These are phyloP conservation scores for Drosophila setifemur DNA, from an alignment of 1,140 invertebrate species.

Conservation along the genomic window DNA sequence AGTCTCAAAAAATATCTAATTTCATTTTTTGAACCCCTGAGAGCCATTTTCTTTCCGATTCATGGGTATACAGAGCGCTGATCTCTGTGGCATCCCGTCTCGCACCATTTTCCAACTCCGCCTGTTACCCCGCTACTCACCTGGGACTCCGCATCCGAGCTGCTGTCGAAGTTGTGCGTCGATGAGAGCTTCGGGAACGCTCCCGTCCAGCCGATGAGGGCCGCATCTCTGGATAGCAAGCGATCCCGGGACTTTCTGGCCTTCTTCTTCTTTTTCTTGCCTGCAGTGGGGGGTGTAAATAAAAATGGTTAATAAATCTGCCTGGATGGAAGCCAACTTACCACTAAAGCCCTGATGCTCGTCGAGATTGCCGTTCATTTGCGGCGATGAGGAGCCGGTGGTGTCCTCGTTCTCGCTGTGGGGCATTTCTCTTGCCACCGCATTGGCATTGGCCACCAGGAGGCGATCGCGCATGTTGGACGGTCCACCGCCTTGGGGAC, in stretches of 20 bases:
- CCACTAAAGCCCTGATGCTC: not conserved
- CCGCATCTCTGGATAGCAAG: conserved; percentile 3
- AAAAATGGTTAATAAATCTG: not conserved
- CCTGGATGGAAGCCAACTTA: not conserved
- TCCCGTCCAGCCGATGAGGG: conserved; percentile 38
- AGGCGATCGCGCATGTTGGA: conserved; percentile 9
- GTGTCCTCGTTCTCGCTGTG: conserved; percentile 1
- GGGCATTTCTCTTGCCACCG: not conserved
- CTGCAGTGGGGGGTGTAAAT: not conserved
- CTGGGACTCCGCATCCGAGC: conserved; percentile 29
- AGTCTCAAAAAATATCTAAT: too few species aligned
- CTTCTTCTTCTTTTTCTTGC: not conserved
- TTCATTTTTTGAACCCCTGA: too few species aligned
- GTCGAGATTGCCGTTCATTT: not conserved
- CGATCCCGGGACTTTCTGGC: not conserved
- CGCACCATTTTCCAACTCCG: too few species aligned
- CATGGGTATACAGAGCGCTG: too few species aligned
- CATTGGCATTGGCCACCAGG: conserved; percentile 21
- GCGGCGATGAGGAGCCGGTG: not conserved
- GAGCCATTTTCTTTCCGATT: too few species aligned
- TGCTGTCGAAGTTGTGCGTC: conserved; percentile 16
- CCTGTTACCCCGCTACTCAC: conserved; percentile 32
- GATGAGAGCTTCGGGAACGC: conserved; percentile 29
- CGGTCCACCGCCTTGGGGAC: not conserved
- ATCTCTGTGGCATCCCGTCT: too few species aligned